These are phyloP conservation scores for Tanypteryx hageni DNA, from an alignment of 2,888 invertebrate species.

Conservation along the genomic window DNA sequence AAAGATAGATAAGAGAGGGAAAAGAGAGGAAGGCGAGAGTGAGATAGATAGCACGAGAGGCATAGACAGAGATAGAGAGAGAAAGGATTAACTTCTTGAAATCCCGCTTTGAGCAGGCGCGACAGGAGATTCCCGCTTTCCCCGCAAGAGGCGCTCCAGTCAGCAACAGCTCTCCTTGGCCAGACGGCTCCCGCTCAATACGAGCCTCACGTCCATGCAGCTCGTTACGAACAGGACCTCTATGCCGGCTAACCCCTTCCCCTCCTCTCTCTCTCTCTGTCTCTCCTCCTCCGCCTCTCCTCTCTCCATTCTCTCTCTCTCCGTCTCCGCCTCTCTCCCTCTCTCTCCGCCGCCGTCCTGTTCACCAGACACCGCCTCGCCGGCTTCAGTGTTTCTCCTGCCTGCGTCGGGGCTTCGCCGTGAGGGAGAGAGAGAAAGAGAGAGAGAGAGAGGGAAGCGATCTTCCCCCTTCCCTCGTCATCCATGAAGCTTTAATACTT, in stretches of 20 bases:
- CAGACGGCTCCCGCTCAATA: conserved; percentile 60
- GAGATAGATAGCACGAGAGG: neutral
- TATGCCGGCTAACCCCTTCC: neutral
- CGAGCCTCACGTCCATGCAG: conserved; percentile 41
- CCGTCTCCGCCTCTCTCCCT: neutral
- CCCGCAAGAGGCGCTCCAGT: conserved; percentile 57
- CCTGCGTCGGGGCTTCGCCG: conserved; percentile 37
- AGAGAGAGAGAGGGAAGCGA: neutral
- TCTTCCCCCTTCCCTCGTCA: conserved; percentile 30
- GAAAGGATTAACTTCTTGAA: conserved; percentile 62
- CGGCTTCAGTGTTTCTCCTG: conserved; percentile 62
- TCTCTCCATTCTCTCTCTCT: neutral
- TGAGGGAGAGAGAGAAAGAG: neutral
- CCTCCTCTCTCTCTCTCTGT: neutral
- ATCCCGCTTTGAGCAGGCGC: conserved; percentile 63
- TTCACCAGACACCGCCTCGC: conserved; percentile 59
- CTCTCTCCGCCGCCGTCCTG: conserved; percentile 15
- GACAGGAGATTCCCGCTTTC: conserved; percentile 52
- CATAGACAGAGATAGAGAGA: neutral
- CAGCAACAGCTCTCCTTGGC: conserved; percentile 46
- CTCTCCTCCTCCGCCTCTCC: neutral
- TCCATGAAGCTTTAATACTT: neutral
- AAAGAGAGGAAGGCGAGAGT: neutral
- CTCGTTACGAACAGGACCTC: conserved; percentile 38
- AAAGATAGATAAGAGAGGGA: neutral